These are phyloP conservation scores for Diplodus sargus DNA, from an alignment of 2,797 vertebrate genomes.

Conservation along the genomic window DNA sequence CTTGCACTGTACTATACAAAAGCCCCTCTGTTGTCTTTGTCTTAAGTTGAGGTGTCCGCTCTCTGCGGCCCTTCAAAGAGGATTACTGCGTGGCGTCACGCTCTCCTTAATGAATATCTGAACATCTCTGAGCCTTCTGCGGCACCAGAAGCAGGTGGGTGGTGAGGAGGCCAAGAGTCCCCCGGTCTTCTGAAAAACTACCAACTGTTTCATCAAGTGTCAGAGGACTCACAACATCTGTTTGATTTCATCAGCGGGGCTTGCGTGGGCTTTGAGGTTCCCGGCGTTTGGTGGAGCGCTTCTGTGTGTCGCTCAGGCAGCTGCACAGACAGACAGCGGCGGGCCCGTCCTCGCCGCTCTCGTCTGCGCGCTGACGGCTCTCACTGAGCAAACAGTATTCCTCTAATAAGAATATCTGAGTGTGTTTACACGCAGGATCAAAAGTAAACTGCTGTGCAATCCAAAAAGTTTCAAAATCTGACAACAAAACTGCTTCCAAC, in stretches of 20 bases:
- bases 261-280: constrained; percentile 60
- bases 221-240: constrained; percentile 70
- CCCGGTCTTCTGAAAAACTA: constrained; percentile 60
- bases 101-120: constrained; percentile 53
- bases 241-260: constrained; percentile 62
- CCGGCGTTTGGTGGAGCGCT: constrained; percentile 1
- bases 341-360: constrained; percentile 3
- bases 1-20: neutral
- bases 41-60: constrained; percentile 2
- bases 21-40: constrained; percentile 8
- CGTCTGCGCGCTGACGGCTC: constrained; percentile 20
- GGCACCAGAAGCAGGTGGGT: constrained; percentile 63
- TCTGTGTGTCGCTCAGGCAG: constrained; percentile 33
- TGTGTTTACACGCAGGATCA: constrained; percentile 65
- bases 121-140: constrained; percentile 35
- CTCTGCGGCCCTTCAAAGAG: constrained; percentile 26
- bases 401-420: constrained; percentile 64
- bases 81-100: neutral
- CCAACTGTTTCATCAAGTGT: constrained; percentile 69
- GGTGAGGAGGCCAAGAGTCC: constrained; percentile 47
- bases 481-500: constrained; percentile 17
- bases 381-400: constrained; percentile 52
- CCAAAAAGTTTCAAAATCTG: constrained; percentile 51
- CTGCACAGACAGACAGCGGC: constrained; percentile 47
- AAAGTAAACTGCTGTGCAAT: constrained; percentile 50